Percentiles rank a stretch among this genome's conserved stretches.
Conservation (phyloP, 1,140 invertebrate species). For the Phthorimaea operculella region DNA sequence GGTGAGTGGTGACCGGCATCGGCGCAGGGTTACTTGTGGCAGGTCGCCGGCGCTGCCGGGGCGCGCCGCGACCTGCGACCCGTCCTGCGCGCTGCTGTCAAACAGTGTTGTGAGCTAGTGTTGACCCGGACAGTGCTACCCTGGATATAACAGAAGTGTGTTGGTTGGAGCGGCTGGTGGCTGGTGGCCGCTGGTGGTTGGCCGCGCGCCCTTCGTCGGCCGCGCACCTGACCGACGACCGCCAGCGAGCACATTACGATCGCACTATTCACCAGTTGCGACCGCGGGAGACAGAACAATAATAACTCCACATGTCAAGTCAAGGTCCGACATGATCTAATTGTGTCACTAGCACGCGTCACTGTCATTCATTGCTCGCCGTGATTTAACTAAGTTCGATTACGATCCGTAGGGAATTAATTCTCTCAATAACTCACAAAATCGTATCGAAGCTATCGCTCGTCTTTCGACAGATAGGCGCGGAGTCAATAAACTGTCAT, state of each 20-base stretch:
- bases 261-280: not conserved
- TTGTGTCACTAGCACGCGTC: conserved; percentile 13
- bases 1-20: conserved; percentile 72
- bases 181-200: not conserved
- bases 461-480: not conserved
- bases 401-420: not conserved
- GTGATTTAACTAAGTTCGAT: conserved; percentile 1
- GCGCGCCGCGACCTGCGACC: too few species aligned
- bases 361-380: conserved; percentile 10
- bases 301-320: conserved; percentile 22
- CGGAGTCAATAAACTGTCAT: conserved; percentile 4
- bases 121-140: conserved; percentile 12
- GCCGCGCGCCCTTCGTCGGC: not conserved
- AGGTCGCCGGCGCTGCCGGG: not conserved
- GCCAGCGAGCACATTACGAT: not conserved
- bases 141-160: conserved; percentile 1
- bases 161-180: not conserved
- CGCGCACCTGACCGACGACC: conserved; percentile 3
- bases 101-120: conserved; percentile 20
- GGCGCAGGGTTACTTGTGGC: conserved; percentile 26
- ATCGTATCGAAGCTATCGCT: not conserved
- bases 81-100: conserved; percentile 22
- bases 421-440: not conserved
- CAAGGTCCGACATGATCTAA: conserved; percentile 20
- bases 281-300: conserved; percentile 22